Percentiles rank a stretch among this genome's conserved stretches.
phyloP scores from a whole-genome alignment of 1,140 invertebrate genomes.

The Steinernema feltiae region DNA sequence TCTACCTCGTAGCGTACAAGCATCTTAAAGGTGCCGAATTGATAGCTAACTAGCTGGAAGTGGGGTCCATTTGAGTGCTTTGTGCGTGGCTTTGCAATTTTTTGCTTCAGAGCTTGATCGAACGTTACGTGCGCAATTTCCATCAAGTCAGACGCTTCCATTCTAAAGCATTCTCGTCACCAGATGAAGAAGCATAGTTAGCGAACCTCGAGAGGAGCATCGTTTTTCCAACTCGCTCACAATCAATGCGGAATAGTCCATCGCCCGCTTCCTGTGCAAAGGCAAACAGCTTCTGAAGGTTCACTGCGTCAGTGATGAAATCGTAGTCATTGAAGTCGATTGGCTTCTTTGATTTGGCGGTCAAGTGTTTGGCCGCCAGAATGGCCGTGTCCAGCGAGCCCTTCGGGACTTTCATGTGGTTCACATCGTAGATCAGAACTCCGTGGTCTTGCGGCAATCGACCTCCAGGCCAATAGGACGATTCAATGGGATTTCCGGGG shows the following conservation, averaged over 20 bases:
- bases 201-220: slow-evolving; percentile 45
- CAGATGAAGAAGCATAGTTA: neutral
- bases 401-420: slow-evolving; percentile 51
- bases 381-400: slow-evolving; percentile 50
- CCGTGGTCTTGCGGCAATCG: slow-evolving; percentile 50
- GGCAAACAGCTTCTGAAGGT: slow-evolving; percentile 56
- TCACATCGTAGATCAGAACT: slow-evolving; percentile 56
- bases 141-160: slow-evolving; percentile 57
- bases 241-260: slow-evolving; percentile 55
- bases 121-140: slow-evolving; percentile 53
- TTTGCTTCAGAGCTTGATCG: slow-evolving; percentile 51
- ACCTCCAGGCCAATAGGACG: slow-evolving; percentile 56
- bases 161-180: slow-evolving; percentile 43
- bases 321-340: slow-evolving; percentile 55
- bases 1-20: slow-evolving; percentile 56
- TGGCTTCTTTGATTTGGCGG: slow-evolving; percentile 51
- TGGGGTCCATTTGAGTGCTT: slow-evolving; percentile 53
- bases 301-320: slow-evolving; percentile 56
- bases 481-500: slow-evolving; percentile 51
- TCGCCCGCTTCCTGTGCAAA: slow-evolving; percentile 56
- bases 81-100: slow-evolving; percentile 52
- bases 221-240: slow-evolving; percentile 57
- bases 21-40: slow-evolving; percentile 55
- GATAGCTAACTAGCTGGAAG: slow-evolving; percentile 55
- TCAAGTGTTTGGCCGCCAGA: slow-evolving; percentile 50